Percentiles rank a stretch among this genome's conserved stretches.
These are phyloP conservation scores for Keiferia lycopersicella DNA, from an alignment of 2,888 invertebrate genomes.

Conservation along the genomic window DNA sequence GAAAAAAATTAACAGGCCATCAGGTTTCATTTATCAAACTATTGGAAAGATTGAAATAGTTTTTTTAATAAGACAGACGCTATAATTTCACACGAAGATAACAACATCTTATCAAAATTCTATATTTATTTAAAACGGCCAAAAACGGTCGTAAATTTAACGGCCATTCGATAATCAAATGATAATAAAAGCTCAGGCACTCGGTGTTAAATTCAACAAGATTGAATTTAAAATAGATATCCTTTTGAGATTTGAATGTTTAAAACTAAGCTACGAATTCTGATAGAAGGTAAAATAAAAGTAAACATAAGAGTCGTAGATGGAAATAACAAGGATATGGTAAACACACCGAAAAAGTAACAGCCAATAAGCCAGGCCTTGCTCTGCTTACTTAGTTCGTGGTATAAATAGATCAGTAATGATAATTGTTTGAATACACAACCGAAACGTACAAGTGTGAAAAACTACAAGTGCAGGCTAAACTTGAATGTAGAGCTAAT, in stretches of 20 bases:
- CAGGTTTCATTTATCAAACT: no score
- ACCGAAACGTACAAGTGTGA: conserved; percentile 41
- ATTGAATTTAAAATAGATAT: background rate
- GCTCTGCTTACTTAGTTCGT: conserved; percentile 42
- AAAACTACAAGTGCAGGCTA: conserved; percentile 34
- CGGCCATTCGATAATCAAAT: conserved; percentile 12
- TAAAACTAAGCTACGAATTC: background rate
- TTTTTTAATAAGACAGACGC: background rate
- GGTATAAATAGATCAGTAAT: conserved; percentile 49
- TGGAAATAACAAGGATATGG: conserved; percentile 23
- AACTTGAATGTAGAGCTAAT: conserved; percentile 8
- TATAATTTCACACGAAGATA: conserved; percentile 18
- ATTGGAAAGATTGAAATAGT: no score
- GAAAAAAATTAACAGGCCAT: no score
- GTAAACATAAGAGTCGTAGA: background rate
- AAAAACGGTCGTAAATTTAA: conserved; percentile 23
- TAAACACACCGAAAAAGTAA: conserved; percentile 47
- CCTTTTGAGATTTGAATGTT: no score
- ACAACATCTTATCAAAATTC: conserved; percentile 22
- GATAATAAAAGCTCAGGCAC: conserved; percentile 9
- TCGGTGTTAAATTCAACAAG: background rate
- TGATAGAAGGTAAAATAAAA: background rate
- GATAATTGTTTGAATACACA: conserved; percentile 53
- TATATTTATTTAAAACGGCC: conserved; percentile 22
- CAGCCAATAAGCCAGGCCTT: conserved; percentile 41